Evolutionary conservation across 2,797 vertebrate species (phyloP).

Genomic region (Scarus forsteni): DNA sequence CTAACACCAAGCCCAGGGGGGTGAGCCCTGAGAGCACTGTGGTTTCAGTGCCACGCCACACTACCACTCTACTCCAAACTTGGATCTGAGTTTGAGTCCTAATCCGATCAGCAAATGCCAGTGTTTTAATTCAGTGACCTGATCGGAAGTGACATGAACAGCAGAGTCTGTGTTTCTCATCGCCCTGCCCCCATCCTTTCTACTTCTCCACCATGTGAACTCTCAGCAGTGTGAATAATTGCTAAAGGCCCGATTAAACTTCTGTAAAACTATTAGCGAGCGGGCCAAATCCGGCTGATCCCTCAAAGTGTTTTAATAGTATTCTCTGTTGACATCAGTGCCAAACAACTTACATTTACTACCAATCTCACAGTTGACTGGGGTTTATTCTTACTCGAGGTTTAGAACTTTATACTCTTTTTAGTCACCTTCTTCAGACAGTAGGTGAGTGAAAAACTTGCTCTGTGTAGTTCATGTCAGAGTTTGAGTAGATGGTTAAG

Average conservation of each 20-base stretch:
- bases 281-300: slow-evolving; percentile 59
- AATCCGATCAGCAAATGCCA: slow-evolving; percentile 42
- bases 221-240: slow-evolving; percentile 60
- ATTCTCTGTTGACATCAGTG: slow-evolving; percentile 16
- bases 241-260: slow-evolving; percentile 62
- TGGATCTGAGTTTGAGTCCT: slow-evolving; percentile 36
- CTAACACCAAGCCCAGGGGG: slow-evolving; percentile 5
- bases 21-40: neutral
- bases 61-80: slow-evolving; percentile 44
- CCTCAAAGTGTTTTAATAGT: slow-evolving; percentile 54
- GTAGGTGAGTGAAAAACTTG: too few relatives aligned
- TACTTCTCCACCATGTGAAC: slow-evolving; percentile 23
- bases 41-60: slow-evolving; percentile 6
- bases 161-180: slow-evolving; percentile 44
- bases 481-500: too few relatives aligned
- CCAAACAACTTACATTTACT: neutral
- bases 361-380: slow-evolving; percentile 12
- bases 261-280: slow-evolving; percentile 41
- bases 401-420: too few relatives aligned
- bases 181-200: slow-evolving; percentile 13
- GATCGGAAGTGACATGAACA: slow-evolving; percentile 55
- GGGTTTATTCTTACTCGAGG: neutral
- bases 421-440: too few relatives aligned
- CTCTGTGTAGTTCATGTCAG: too few relatives aligned
- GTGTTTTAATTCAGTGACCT: slow-evolving; percentile 58